phyloP scores from a whole-genome alignment of 2,888 invertebrate genomes.

The Drosophila monieri region DNA sequence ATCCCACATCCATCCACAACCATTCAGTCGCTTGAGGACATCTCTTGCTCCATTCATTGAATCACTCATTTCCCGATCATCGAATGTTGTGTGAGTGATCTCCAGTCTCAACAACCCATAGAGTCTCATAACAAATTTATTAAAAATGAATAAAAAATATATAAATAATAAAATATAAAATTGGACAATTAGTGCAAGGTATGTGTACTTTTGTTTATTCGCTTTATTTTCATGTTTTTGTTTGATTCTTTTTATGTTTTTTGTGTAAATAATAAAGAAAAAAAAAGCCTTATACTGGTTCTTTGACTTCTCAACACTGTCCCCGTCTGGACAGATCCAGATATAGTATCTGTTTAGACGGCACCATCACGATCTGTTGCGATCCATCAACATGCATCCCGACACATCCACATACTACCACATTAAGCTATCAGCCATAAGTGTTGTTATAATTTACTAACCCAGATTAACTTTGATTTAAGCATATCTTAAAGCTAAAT shows the following conservation, averaged over 20 bases:
- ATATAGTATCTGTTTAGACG: not conserved
- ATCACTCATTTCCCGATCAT: conserved; percentile 27
- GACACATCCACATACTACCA: conserved; percentile 24
- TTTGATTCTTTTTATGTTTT: conserved; percentile 24
- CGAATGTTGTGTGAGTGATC: conserved; percentile 15
- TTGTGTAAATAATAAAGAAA: conserved; percentile 19
- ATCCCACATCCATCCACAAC: conserved; percentile 12
- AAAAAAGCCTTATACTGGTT: conserved; percentile 18
- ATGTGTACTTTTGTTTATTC: conserved; percentile 67
- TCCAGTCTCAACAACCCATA: conserved; percentile 2
- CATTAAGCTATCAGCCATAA: conserved; percentile 35
- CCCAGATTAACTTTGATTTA: conserved; percentile 44
- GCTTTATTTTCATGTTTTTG: conserved; percentile 21
- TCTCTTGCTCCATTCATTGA: conserved; percentile 26
- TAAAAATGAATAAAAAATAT: conserved; percentile 13
- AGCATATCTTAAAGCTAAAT: conserved; percentile 26
- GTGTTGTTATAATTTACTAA: conserved; percentile 66
- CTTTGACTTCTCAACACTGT: conserved; percentile 1
- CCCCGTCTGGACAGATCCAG: not conserved
- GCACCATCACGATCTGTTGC: conserved; percentile 6
- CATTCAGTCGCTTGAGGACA: conserved; percentile 16
- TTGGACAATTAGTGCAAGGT: conserved; percentile 76
- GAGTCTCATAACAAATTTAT: conserved; percentile 2
- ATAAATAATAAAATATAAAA: conserved; percentile 44
- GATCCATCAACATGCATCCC: conserved; percentile 1